Evolutionary conservation across 2,888 invertebrate genomes (phyloP).

Genomic region (Lottia gigantea): DNA sequence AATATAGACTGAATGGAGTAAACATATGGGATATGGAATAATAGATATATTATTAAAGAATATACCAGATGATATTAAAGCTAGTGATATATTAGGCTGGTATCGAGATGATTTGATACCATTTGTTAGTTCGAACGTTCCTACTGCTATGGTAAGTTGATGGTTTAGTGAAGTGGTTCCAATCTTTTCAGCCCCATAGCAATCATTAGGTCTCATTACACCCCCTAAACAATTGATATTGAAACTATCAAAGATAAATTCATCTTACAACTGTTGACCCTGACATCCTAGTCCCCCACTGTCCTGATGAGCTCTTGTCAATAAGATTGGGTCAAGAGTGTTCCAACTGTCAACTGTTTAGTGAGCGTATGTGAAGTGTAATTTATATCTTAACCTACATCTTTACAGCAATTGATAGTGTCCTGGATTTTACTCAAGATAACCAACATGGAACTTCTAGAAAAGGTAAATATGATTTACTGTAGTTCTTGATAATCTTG

Average conservation of each 20-base stretch:
- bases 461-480: conserved; percentile 41
- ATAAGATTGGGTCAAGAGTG: no score
- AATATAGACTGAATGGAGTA: conserved; percentile 42
- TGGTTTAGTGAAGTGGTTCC: not conserved
- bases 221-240: no score
- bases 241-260: no score
- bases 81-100: conserved; percentile 41
- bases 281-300: no score
- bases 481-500: no score
- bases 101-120: conserved; percentile 54
- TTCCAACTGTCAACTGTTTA: no score
- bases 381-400: no score
- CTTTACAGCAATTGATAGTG: conserved; percentile 43
- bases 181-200: no score
- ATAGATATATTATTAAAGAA: conserved; percentile 45
- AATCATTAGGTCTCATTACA: no score
- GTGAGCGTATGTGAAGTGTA: no score
- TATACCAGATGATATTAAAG: conserved; percentile 43
- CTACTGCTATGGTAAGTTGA: conserved; percentile 48
- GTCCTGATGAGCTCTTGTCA: no score
- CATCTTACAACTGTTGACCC: no score
- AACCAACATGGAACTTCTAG: conserved; percentile 51
- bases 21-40: conserved; percentile 33
- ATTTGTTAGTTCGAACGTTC: conserved; percentile 41
- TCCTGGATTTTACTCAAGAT: conserved; percentile 53